Evolutionary conservation across 2,888 invertebrate species (phyloP).

Genomic region (Notodonta dromedarius): DNA sequence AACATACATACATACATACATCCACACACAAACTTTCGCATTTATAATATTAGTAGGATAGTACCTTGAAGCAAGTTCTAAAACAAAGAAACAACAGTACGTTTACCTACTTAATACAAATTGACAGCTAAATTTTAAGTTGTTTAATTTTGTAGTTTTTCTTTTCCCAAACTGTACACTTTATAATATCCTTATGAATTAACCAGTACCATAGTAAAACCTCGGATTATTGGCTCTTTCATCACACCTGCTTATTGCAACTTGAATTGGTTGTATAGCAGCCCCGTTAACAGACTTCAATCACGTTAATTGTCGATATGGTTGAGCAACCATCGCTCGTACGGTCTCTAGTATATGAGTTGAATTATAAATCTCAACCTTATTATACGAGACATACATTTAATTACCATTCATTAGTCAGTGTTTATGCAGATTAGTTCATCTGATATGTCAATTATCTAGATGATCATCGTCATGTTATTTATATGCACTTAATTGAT

Average conservation of each 20-base stretch:
- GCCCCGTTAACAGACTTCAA: conserved; percentile 16
- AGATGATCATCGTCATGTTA: not conserved
- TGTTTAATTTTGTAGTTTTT: not conserved
- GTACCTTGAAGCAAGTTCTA: not conserved
- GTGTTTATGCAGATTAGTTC: conserved; percentile 16
- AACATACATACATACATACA: too few species aligned
- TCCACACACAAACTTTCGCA: too few species aligned
- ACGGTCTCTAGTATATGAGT: not conserved
- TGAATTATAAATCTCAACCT: conserved; percentile 13
- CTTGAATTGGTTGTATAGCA: conserved; percentile 12
- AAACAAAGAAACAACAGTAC: not conserved
- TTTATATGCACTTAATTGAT: too few species aligned
- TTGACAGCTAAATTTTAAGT: not conserved
- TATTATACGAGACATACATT: conserved; percentile 20
- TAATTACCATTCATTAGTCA: conserved; percentile 23
- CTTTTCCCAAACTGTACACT: not conserved
- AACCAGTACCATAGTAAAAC: conserved; percentile 9
- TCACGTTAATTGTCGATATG: conserved; percentile 23
- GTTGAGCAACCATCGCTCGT: conserved; percentile 16
- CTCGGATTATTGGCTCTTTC: conserved; percentile 12
- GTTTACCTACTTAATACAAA: not conserved
- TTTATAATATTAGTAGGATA: too few species aligned
- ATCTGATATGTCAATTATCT: not conserved
- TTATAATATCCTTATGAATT: not conserved
- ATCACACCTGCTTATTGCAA: conserved; percentile 19